A percentile compares a stretch with the other conserved stretches of the same genome.
Evolutionary conservation across 2,113 vertebrate genomes (phyloP).

Genomic region (Delphinus delphis): DNA sequence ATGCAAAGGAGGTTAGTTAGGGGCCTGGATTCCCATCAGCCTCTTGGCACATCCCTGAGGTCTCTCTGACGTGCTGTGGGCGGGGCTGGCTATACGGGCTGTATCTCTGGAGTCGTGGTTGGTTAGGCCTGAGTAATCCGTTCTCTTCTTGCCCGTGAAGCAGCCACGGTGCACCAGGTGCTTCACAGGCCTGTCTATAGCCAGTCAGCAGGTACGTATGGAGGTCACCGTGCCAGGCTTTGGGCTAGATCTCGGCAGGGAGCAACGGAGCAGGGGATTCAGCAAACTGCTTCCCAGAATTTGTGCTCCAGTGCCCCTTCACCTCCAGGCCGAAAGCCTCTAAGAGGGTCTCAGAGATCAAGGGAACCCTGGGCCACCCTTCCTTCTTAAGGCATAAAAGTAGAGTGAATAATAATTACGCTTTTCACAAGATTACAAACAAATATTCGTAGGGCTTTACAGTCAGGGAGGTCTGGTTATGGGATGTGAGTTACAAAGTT

Average conservation of each 20-base stretch:
- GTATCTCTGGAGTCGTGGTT: neutral
- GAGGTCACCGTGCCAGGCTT: neutral
- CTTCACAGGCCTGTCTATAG: neutral
- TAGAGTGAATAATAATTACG: neutral
- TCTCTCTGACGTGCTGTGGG: constrained; percentile 39
- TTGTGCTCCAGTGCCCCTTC: neutral
- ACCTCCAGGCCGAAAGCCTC: neutral
- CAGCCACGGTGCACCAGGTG: neutral
- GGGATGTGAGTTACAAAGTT: neutral
- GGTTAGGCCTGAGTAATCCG: neutral
- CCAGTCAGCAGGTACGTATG: neutral
- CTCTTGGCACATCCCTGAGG: neutral
- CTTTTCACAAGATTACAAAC: neutral
- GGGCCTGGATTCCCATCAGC: neutral
- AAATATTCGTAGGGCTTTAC: neutral
- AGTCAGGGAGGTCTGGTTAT: neutral
- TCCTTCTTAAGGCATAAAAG: neutral
- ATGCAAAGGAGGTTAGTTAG: neutral
- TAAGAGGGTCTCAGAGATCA: neutral
- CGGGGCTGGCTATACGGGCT: neutral
- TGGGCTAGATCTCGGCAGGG: neutral
- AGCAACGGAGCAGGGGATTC: neutral
- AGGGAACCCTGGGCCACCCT: neutral
- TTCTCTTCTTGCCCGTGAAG: neutral
- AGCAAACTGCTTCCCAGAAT: neutral